Conservation (phyloP, 2,888 invertebrate genomes). For the Ptychoptera albimana region DNA sequence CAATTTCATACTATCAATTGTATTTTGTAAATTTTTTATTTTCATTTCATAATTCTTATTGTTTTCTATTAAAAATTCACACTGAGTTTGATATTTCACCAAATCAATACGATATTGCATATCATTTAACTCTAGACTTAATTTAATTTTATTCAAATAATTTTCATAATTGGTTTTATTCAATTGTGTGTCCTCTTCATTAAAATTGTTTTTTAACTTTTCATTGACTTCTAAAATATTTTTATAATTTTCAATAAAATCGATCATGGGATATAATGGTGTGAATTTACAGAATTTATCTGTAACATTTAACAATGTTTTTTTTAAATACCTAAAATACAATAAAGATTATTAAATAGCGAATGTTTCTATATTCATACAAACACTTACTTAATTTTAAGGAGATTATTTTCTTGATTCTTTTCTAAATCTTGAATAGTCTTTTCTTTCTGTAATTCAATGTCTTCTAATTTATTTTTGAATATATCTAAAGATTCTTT, state of each 20-base stretch:
- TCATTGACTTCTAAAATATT: not conserved
- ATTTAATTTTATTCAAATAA: not conserved
- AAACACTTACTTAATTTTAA: conserved; percentile 20
- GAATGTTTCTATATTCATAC: not conserved
- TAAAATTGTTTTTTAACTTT: not conserved
- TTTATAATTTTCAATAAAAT: conserved; percentile 17
- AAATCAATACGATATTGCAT: conserved; percentile 13
- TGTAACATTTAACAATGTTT: conserved; percentile 19
- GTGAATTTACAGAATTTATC: conserved; percentile 29
- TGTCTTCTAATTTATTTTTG: not conserved
- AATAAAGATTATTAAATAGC: not conserved
- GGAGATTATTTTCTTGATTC: conserved; percentile 17
- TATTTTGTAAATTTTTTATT: conserved; percentile 17
- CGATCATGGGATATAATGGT: conserved; percentile 25
- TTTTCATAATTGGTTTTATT: not conserved
- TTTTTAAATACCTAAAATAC: conserved; percentile 20
- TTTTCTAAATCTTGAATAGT: conserved; percentile 16
- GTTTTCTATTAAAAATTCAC: conserved; percentile 21
- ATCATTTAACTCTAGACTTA: not conserved
- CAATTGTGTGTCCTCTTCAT: not conserved
- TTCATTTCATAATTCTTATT: conserved; percentile 17
- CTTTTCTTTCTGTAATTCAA: conserved; percentile 7
- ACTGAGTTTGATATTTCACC: conserved; percentile 25
- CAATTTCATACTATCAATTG: conserved; percentile 19
- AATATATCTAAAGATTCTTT: conserved; percentile 13